Base-by-base conservation (phyloP, 2,113 vertebrate genomes). In the Coptodon rendalli region DNA sequence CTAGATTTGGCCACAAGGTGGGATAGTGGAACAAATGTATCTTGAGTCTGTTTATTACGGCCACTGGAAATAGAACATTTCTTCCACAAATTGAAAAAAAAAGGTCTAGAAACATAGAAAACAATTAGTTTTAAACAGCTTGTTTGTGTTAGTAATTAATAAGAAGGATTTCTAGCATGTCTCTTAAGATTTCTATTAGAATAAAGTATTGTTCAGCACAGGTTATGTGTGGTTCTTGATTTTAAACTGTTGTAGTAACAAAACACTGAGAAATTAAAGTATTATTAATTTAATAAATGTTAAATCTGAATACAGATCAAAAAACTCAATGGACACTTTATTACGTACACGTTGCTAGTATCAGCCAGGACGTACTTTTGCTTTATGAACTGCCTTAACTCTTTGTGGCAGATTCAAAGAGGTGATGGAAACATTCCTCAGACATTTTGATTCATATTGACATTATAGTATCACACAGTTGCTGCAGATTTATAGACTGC, bases 1-100 rank as follows among this genome's bases (percentile, higher is more conserved):
- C 76, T 17, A 36, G 12, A 27, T 66, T 73, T 95, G 92, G 76
- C 95, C 96, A 95, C 94, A 91, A 95, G 95, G 94, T 93, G 86
- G 93, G 59, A 89, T 88, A 95, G 59, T 93, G 79, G 90, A 61
- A 91, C 93, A 90, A 86, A 73, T 45, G 86, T 86, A 38, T 78
- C 36, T 80, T 40, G 53, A 59, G n/a, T 56, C 24, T 27, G 2
- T 36, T 13, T 36, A 11, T 29, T 2, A 17, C 3, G 50, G 17
- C 68, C 54, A 50, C 10, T 38, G 54, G 12, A 85, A 53, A 38
- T 48, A 85, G 11, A 36, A n/a, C 7, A 14, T 86, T 59, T 86
- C 29, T 40, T 34, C 22, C 16, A 61, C n/a, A 38, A 31, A 40
- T 81, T 9, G 4, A 10, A 6, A 53, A 24, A 29, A 50, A 82